phyloP scores from a whole-genome alignment of 2,797 vertebrate species.

The Poeciliopsis presidionis region DNA sequence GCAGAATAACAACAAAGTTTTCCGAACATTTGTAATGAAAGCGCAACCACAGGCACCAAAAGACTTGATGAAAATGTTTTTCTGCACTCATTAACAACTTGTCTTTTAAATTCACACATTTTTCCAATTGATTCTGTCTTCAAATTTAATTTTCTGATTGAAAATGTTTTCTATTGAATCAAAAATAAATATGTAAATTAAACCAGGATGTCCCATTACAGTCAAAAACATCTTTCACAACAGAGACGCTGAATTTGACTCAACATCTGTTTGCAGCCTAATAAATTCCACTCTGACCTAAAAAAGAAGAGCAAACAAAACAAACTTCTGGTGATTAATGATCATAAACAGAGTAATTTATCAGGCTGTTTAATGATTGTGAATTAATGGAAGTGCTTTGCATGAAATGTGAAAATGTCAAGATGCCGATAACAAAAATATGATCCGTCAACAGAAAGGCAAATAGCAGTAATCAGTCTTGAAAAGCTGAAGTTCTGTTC shows the following conservation, averaged over 20 bases:
- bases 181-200: not conserved
- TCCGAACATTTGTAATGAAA: no score
- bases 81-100: not conserved
- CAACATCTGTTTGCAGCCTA: not conserved
- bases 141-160: not conserved
- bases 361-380: conserved; percentile 45
- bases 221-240: not conserved
- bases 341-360: conserved; percentile 41
- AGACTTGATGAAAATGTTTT: not conserved
- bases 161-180: not conserved
- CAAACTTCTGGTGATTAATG: conserved; percentile 39
- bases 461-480: conserved; percentile 24
- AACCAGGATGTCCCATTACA: not conserved
- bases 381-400: conserved; percentile 35
- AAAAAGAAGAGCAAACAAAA: not conserved
- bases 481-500: conserved; percentile 26
- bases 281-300: conserved; percentile 1
- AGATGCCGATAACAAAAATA: conserved; percentile 14
- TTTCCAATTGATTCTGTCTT: not conserved
- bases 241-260: not conserved
- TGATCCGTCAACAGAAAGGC: conserved; percentile 4
- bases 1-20: no score
- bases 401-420: conserved; percentile 38
- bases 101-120: not conserved
- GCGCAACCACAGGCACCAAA: not conserved